Conservation (phyloP, 2,797 vertebrate species). For the Myotis daubentonii region DNA sequence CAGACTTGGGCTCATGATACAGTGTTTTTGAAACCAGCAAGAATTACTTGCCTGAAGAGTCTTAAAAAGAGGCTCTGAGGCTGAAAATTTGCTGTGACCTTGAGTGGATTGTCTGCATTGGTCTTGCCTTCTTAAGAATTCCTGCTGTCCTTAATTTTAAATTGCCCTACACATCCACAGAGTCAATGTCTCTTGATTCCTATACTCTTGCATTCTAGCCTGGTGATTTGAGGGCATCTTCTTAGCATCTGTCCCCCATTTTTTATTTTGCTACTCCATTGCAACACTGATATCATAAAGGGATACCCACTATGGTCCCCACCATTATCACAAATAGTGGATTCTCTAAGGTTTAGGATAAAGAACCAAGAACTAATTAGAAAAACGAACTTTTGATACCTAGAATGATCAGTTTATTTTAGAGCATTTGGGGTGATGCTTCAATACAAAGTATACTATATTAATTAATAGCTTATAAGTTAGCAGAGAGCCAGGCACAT, state of each 20-base stretch:
- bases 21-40: background rate
- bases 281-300: background rate
- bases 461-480: conserved; percentile 23
- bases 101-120: background rate
- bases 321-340: background rate
- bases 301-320: fast-evolving
- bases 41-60: background rate
- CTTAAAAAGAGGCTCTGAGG: background rate
- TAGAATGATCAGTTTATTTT: conserved; percentile 32
- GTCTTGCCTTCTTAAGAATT: background rate
- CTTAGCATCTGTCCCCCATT: background rate
- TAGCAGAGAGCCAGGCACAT: conserved; percentile 12
- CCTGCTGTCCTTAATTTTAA: background rate
- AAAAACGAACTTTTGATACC: conserved; percentile 3
- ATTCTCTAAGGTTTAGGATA: background rate
- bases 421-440: background rate
- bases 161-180: background rate
- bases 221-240: background rate
- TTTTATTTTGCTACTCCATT: background rate
- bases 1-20: background rate
- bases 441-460: background rate
- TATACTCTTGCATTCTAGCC: background rate
- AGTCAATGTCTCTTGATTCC: background rate
- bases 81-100: background rate
- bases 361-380: conserved; percentile 10